These are phyloP conservation scores for Ditula angustiorana DNA, from an alignment of 2,888 invertebrate genomes.

Conservation along the genomic window DNA sequence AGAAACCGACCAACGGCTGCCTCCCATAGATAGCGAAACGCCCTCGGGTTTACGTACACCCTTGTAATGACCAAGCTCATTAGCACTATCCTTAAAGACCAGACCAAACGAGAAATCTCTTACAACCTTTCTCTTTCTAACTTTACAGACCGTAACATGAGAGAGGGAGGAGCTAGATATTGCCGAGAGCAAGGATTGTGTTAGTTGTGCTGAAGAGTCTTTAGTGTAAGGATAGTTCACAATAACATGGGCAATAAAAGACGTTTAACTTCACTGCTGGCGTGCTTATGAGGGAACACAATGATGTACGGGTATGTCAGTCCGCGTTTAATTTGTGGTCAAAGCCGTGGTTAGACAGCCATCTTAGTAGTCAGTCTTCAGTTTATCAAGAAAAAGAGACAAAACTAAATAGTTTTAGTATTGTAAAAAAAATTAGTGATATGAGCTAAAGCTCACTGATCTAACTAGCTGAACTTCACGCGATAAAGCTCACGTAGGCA, in stretches of 20 bases:
- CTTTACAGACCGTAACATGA: neutral
- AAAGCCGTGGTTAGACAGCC: neutral
- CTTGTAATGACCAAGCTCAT: conserved; percentile 64
- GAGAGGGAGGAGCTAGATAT: conserved; percentile 4
- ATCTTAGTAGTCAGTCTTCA: neutral
- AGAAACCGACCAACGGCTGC: conserved; percentile 20
- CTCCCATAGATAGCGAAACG: conserved; percentile 33
- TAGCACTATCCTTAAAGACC: conserved; percentile 55
- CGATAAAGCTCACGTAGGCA: too few species aligned
- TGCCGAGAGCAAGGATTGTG: conserved; percentile 17
- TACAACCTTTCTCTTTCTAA: conserved; percentile 13
- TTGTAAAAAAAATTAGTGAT: too few species aligned
- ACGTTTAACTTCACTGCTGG: conserved; percentile 28
- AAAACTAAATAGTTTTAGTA: too few species aligned
- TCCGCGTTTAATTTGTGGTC: neutral
- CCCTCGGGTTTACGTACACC: conserved; percentile 55
- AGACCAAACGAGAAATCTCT: conserved; percentile 13
- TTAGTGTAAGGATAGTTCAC: conserved; percentile 36
- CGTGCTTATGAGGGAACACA: conserved; percentile 22
- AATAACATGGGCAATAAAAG: conserved; percentile 37
- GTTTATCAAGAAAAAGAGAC: too few species aligned
- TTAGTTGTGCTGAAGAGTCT: conserved; percentile 28
- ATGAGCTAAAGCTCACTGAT: too few species aligned
- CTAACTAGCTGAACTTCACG: too few species aligned
- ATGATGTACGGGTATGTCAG: conserved; percentile 15